Evolutionary conservation across 2,888 invertebrate genomes (phyloP).

Genomic region (Cremastinae sp.): DNA sequence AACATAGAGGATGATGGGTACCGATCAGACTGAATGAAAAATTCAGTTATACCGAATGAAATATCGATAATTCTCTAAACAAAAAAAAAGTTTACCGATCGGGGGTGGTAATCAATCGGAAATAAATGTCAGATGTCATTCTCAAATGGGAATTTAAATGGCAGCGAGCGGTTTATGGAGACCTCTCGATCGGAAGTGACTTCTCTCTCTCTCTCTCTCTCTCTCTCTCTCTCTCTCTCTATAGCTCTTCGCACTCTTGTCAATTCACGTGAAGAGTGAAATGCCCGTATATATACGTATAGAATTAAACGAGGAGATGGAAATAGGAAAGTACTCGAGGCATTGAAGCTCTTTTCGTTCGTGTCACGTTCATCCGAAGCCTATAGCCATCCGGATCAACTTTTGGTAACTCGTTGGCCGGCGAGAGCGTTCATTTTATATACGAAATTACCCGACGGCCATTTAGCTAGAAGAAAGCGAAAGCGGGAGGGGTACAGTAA

Average conservation of each 20-base stretch:
- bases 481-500: conserved; percentile 1
- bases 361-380: conserved; percentile 31
- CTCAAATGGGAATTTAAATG: conserved; percentile 12
- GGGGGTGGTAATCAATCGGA: conserved; percentile 13
- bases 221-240: background rate
- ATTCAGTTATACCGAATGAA: background rate
- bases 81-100: background rate
- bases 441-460: background rate
- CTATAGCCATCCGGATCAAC: conserved; percentile 15
- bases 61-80: background rate
- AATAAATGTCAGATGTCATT: conserved; percentile 14
- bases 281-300: background rate
- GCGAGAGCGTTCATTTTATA: conserved; percentile 38
- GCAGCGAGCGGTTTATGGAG: conserved; percentile 20
- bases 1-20: background rate
- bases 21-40: background rate
- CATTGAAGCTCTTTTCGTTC: conserved; percentile 23
- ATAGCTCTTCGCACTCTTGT: conserved; percentile 7
- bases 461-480: conserved; percentile 3
- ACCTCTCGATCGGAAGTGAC: conserved; percentile 11
- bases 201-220: background rate
- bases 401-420: conserved; percentile 11
- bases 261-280: conserved; percentile 4
- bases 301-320: no score
- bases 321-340: conserved; percentile 1